Evolutionary conservation across 2,888 invertebrate genomes (phyloP).

Genomic region (Adineta ricciae): DNA sequence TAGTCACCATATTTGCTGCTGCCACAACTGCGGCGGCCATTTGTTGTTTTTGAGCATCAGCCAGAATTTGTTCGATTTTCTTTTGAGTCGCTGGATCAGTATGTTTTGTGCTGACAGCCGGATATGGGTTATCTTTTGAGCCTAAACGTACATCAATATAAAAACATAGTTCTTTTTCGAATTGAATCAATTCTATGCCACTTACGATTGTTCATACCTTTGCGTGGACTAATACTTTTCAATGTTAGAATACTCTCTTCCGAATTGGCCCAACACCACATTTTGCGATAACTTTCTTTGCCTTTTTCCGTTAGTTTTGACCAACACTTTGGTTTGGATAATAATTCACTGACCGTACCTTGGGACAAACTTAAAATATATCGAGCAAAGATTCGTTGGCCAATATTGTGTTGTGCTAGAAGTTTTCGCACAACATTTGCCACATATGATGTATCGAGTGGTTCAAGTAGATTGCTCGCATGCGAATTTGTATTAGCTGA

Average conservation of each 20-base stretch:
- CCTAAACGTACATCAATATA: constrained; percentile 36
- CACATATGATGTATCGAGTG: constrained; percentile 47
- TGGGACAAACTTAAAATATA: constrained; percentile 86
- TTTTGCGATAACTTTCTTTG: constrained; percentile 93
- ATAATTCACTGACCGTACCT: constrained; percentile 91
- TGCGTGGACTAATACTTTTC: constrained; percentile 73
- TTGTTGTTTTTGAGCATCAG: constrained; percentile 68
- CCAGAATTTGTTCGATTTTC: constrained; percentile 79
- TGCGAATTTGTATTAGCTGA: not conserved
- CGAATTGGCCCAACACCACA: constrained; percentile 98
- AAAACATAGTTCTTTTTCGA: constrained; percentile 25
- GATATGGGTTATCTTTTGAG: constrained; percentile 36
- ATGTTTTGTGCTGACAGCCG: not conserved
- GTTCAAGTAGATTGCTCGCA: not conserved
- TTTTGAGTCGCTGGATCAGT: constrained; percentile 64
- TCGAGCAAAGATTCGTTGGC: constrained; percentile 93
- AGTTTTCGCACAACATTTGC: constrained; percentile 82
- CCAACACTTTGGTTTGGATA: constrained; percentile 99
- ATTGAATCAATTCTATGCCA: not conserved
- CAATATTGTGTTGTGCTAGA: constrained; percentile 90
- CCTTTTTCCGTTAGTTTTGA: constrained; percentile 98
- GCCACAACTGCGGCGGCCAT: not conserved
- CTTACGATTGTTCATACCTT: constrained; percentile 40
- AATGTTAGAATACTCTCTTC: constrained; percentile 89
- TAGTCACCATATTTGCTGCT: not conserved